Evolutionary conservation across 2,113 vertebrate species (phyloP).

Genomic region (Sebastes fasciatus): DNA sequence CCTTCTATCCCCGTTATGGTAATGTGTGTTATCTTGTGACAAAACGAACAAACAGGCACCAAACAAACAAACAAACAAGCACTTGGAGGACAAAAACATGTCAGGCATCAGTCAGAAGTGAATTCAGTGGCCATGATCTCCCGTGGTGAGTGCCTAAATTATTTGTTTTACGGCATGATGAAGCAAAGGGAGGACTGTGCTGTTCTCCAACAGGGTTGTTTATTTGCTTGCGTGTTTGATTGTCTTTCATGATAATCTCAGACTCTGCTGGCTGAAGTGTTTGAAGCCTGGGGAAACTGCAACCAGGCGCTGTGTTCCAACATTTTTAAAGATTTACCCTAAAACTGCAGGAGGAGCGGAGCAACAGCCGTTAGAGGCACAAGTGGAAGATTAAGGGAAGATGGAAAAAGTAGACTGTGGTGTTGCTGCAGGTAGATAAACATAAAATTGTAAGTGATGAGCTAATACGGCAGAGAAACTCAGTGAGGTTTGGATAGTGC

Average conservation of each 20-base stretch:
- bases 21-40: slow-evolving; percentile 62
- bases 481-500: not conserved
- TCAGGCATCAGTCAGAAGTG: slow-evolving; percentile 29
- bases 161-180: slow-evolving; percentile 59
- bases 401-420: too few species aligned
- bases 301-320: slow-evolving; percentile 6
- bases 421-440: not conserved
- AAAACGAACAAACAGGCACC: slow-evolving; percentile 65
- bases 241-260: slow-evolving; percentile 52
- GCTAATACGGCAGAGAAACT: not conserved
- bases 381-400: not conserved
- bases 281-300: slow-evolving; percentile 37
- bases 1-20: slow-evolving; percentile 52
- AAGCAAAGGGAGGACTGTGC: slow-evolving; percentile 23
- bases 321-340: slow-evolving; percentile 17
- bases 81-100: slow-evolving; percentile 56
- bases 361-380: not conserved
- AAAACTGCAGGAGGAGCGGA: slow-evolving; percentile 5
- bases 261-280: slow-evolving; percentile 18
- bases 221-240: slow-evolving; percentile 43
- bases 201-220: slow-evolving; percentile 34
- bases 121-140: slow-evolving; percentile 45
- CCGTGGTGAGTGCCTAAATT: slow-evolving; percentile 36
- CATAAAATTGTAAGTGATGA: not conserved
- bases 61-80: slow-evolving; percentile 59